Base-by-base conservation (phyloP, 2,113 vertebrate genomes). In the Pteronura brasiliensis region DNA sequence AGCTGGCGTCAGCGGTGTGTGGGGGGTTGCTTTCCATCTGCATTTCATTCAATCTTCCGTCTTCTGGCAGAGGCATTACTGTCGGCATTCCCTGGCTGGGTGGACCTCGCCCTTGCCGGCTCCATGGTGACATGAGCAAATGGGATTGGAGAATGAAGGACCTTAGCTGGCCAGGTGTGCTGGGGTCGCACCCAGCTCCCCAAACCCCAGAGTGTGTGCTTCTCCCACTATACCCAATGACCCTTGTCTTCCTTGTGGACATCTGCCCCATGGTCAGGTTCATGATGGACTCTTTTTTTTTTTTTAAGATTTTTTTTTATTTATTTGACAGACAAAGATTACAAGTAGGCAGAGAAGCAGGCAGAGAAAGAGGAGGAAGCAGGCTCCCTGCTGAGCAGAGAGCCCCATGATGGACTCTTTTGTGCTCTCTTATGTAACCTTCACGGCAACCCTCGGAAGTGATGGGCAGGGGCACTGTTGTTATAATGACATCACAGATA, bases 21-120 rank as follows among this genome's bases (percentile, higher is more conserved):
- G 44, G 49, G 57, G 57, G 7, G 23, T 4, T 49, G 20, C 17
- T 39, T 49, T 39, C 59, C 18, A 10, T 36, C 34, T 69, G 34
- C 49, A 29, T 20, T 44, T 77, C 4, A 3, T 44, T 88, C 36
- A 36, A 6, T 34, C 27, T 63, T 93, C 88, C 20, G 0, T 47
- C 89, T 76, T 18, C 39, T 0, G 1, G 18, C 29, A 15, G 36
- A 76, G 4, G 21, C 29, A 11, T 57, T 47, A 52, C 77, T 74
- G 9, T 31, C 12, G 1, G 34, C 8, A 5, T 11, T 47, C 20
- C 23, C 72, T 18, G 4, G 49, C 11, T 27, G 52, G 13, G 31
- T 7, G 29, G 42, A 29, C 1, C 11, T 57, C 31, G 0, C 9
- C 21, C 59, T n/a, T 21, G 14, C 20, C 21, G 1, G 25, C 15